Evolutionary conservation across 2,888 invertebrate genomes (phyloP), one percentile per base, ranked within the genome.

Genomic region (Steinernema carpocapsae): DNA sequence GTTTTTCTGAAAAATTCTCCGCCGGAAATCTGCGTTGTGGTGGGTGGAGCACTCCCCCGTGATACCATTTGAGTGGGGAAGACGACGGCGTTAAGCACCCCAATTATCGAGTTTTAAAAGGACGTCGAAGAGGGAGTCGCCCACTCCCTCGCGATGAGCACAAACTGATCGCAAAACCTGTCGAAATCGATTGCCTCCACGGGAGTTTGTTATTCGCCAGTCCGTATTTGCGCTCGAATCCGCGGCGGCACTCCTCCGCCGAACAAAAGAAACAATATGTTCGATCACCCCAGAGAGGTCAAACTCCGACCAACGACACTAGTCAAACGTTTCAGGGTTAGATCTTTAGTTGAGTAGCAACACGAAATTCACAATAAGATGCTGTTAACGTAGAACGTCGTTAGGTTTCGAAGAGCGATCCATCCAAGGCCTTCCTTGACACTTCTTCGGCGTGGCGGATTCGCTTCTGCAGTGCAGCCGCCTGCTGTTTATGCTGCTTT

Each of bases 151-250:
- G 37, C 37, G 64, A 19, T 12, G 64, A 14, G 32, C 26, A 37
- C 26, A 56, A 56, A 32, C 64, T 32, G 64, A 64, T 64, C 32
- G 37, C 32, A 64, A 64, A 64, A 64, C 64, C 64, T 64, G 64
- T 64, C 64, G 3, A 12, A 17, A 64, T 64, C 64, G 64, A 64
- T 64, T 14, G 29, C 32, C 52, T 22, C 29, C 32, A 24, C 56
- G 14, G 19, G 14, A 22, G 64, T 32, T 32, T 64, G 64, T 19
- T 64, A 26, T 64, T 64, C 64, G 32, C 64, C 29, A 17, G 64
- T 32, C 19, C 29, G 37, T 64, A 29, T 64, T 64, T 64, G 64
- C 37, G 37, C 64, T 64, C 26, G 64, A 12, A 32, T 32, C 32
- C 29, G 37, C 64, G 37, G 64, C 3, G 64, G 64, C 64, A 56